Evolutionary conservation across 2,888 invertebrate genomes (phyloP).

Genomic region (Rhopalosiphum nymphaeae): DNA sequence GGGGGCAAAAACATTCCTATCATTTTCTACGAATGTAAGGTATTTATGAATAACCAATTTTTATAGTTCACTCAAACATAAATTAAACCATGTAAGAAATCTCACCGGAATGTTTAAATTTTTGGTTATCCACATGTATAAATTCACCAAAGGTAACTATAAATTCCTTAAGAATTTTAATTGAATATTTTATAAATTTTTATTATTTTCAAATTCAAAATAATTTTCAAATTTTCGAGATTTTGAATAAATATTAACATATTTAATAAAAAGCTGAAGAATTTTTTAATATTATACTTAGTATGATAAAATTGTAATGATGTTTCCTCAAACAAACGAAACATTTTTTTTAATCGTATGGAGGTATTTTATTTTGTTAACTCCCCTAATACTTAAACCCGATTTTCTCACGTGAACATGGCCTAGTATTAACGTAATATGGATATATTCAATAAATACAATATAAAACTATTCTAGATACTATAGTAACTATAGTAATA

Average conservation of each 20-base stretch:
- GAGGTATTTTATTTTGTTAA: neutral
- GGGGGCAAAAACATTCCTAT: neutral
- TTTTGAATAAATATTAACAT: neutral
- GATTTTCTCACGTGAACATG: neutral
- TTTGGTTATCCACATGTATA: neutral
- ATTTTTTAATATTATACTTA: neutral
- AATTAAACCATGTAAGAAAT: neutral
- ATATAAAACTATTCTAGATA: neutral
- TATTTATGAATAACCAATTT: neutral
- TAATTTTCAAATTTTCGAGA: neutral
- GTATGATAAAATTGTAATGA: neutral
- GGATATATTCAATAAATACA: neutral
- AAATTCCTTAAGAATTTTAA: neutral
- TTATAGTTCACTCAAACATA: neutral
- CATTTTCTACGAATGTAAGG: neutral
- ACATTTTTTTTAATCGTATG: neutral
- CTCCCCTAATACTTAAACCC: neutral
- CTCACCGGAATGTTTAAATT: neutral
- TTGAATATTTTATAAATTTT: neutral
- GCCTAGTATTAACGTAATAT: neutral
- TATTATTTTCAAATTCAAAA: neutral
- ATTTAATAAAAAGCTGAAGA: neutral
- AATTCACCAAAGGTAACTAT: neutral
- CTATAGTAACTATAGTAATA: neutral
- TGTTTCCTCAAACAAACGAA: neutral